Evolutionary conservation across 2,797 vertebrate species (phyloP).

Genomic region (Lophius americanus): DNA sequence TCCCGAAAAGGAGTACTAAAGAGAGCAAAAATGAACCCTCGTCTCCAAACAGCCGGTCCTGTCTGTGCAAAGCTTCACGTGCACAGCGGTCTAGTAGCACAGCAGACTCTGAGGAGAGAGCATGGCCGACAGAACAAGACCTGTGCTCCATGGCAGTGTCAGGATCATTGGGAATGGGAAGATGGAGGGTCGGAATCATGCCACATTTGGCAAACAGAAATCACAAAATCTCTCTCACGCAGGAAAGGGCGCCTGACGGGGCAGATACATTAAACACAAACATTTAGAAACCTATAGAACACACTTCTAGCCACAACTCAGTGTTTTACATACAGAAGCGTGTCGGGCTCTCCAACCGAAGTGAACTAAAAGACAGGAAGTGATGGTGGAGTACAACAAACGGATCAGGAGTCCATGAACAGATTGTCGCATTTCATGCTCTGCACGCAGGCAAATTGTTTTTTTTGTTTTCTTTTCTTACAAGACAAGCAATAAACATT

Average conservation of each 20-base stretch:
- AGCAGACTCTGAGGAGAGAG: conserved; percentile 41
- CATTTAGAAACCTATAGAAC: conserved; percentile 61
- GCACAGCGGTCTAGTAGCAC: conserved; percentile 53
- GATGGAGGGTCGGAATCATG: conserved; percentile 47
- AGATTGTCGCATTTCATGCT: conserved; percentile 75
- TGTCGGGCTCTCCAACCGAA: conserved; percentile 21
- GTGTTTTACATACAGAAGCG: conserved; percentile 39
- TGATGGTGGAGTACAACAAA: conserved; percentile 36
- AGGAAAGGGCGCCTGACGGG: conserved; percentile 27
- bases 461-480: conserved; percentile 32
- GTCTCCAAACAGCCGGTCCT: conserved; percentile 17
- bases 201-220: conserved; percentile 64
- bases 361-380: conserved; percentile 22
- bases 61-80: conserved; percentile 35
- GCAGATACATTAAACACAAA: conserved; percentile 57
- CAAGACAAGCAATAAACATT: conserved; percentile 56
- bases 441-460: conserved; percentile 47
- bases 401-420: conserved; percentile 51
- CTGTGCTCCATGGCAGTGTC: conserved; percentile 60
- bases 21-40: conserved; percentile 30
- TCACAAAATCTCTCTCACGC: conserved; percentile 62
- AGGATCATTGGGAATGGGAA: conserved; percentile 77
- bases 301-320: conserved; percentile 46
- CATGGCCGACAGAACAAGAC: conserved; percentile 26
- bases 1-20: conserved; percentile 43